Evolutionary conservation across 1,140 invertebrate genomes (phyloP), one percentile per base, ranked within the genome.

Genomic region (Zaprionus vittiger): DNA sequence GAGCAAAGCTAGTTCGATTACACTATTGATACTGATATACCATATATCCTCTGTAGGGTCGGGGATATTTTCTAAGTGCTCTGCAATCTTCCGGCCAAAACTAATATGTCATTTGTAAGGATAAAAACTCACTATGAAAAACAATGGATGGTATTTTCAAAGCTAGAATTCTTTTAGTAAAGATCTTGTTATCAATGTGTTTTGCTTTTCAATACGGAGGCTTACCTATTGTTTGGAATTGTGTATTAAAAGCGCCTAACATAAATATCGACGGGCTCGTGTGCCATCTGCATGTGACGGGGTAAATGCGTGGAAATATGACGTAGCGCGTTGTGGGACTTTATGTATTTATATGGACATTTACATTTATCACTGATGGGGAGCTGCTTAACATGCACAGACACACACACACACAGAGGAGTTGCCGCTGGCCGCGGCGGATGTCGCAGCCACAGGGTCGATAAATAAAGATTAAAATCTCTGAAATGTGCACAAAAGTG

Each of bases 381-480:
- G 26, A 56, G 14, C 47, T 52, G 20, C 47, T 52, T 52, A 31
- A 62, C 38, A 41, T 62, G 26, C 24, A 65, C 17, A 56, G 38
- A 47, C 26, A 28, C 24, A 76, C 17, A 63, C 9, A 31, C 31
- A 60, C 2, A 17, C 44, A 67, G 5, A 52, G 20, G 56, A 49
- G 56, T 67, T 37, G 41, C 55, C 24, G 37, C 54, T 37, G 47
- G 5, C 26, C 24, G 24, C 11, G 22, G 56, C 59, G 72, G 73
- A 72, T 47, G 63, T 41, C 38, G 60, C 41, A 61, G 59, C 37
- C 80, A 7, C 64, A 87, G 49, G 34, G 81, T 65, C 84, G 78
- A 87, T 87, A 87, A 87, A 87, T 87, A 87, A 87, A 87, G 84
- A 87, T 87, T 87, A 87, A 87, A 87, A 87, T 90, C 81, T 89